Evolutionary conservation across 1,140 invertebrate genomes (phyloP), one percentile per base, ranked within the genome.

Genomic region (Branchinecta lynchi): DNA sequence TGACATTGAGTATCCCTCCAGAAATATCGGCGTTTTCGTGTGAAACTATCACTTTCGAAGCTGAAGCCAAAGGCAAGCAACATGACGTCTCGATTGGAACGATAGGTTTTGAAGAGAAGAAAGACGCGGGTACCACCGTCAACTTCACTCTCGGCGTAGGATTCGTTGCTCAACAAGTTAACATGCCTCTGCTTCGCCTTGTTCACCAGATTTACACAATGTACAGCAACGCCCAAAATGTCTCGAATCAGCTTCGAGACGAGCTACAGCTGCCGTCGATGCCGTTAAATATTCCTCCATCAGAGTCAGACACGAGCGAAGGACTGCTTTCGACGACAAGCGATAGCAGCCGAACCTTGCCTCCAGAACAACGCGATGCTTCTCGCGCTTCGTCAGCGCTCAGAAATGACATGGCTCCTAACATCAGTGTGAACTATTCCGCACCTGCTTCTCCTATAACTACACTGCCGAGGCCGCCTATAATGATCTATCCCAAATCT

Each of bases 181-280:
- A 97, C 77, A 96, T 98, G 93, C 93, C 94, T 0, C 79, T 98
- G 46, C 78, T 98, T 32, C 81, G 95, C 69, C 81, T 98, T 32
- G 81, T 97, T 51, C 93, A 97, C 81, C 95, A 98, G 80, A 94
- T 98, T 73, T 91, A 88, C 73, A 95, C 93, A 72, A 96, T 98
- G 92, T 95, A 96, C 79, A 91, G 94, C 78, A 97, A 96, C 80
- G 92, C 96, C 7, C 92, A 93, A 76, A 91, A 95, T 76, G 96
- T 93, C 2, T 89, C 93, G 77, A 87, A 88, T 74, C 92, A 95
- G 74, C 81, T 97, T 67, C 78, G 81, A 71, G 79, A 83, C 70
- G 77, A 87, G 85, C 75, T 88, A 85, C 71, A 12, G 17, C 51
- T 60, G 17, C 51, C 12, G 12, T 60, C 51, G 51, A 60, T 60